Base-by-base conservation (phyloP, 2,888 invertebrate genomes). In the Phaonia tiefii region DNA sequence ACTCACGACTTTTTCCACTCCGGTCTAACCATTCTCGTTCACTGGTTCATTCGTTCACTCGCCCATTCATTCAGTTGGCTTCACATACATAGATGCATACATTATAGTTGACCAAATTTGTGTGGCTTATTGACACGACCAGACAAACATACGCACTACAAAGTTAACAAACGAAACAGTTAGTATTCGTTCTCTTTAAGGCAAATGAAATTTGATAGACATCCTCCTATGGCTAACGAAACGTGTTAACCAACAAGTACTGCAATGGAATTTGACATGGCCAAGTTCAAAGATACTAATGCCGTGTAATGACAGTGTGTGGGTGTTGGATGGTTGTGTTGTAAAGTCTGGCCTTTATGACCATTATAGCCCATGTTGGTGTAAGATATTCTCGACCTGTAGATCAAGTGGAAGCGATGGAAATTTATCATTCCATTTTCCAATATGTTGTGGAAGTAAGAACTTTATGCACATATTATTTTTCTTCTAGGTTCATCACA, bases 131-230 rank as follows among this genome's bases (percentile, higher is more conserved):
- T 78, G 54, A 46, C 11, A 17, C 17, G 20, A 20, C 20, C 31
- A 77, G 1, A 65, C n/a, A n/a, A n/a, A 54, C 63, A 72, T 31
- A 31, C 31, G 31, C 17, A 44, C 46, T 20, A 46, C 20, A 31
- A 13, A 56, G 65, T 66, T 70, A 7, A 31, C n/a, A n/a, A n/a
- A n/a, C 49, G 17, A 49, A 31, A 74, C 44, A 67, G 74, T 76
- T 77, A 58, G 42, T 51, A 20, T n/a, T 49, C 13, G 46, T 44
- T 69, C 75, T 74, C 25, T 81, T 75, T 78, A 75, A 67, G 78
- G 81, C 15, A 75, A 81, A 78, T 72, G 77, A 78, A 81, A 81
- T 81, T 78, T 78, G 49, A 49, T 75, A 69, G 26, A 31, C 67
- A 2, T 51, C 13, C 54, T 25, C 22, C 22, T 22, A 54, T 54